These are phyloP conservation scores for Saccostrea glomerata DNA, from an alignment of 1,140 invertebrate species.

Conservation along the genomic window DNA sequence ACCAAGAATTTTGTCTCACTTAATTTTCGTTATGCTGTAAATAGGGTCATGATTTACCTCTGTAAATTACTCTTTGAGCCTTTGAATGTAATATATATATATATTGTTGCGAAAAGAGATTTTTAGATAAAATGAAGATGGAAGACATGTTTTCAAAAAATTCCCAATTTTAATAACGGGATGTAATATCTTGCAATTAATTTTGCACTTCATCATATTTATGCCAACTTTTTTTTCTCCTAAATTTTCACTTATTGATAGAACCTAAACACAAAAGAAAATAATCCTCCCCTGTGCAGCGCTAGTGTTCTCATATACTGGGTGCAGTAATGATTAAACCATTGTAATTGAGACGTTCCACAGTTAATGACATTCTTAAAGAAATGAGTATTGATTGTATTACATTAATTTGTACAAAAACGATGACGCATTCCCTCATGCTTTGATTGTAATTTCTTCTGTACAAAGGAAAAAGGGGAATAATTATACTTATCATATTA, in stretches of 20 bases:
- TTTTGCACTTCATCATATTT: too few species aligned
- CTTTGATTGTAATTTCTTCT: background rate
- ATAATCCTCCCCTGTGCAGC: background rate
- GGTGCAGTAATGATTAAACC: background rate
- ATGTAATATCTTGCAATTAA: too few species aligned
- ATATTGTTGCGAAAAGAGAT: too few species aligned
- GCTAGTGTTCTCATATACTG: background rate
- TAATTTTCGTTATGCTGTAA: too few species aligned
- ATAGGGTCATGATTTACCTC: too few species aligned
- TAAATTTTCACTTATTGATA: background rate
- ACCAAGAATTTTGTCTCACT: too few species aligned
- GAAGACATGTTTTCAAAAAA: too few species aligned
- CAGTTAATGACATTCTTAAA: background rate
- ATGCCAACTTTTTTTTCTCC: background rate
- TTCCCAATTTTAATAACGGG: too few species aligned
- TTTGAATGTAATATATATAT: too few species aligned
- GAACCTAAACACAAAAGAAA: background rate
- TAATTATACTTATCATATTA: background rate
- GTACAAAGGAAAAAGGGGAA: background rate
- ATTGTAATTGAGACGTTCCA: background rate
- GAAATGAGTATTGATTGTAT: background rate
- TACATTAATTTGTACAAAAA: background rate
- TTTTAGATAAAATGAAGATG: too few species aligned
- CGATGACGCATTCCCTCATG: conserved; percentile 3
- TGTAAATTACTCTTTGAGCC: too few species aligned